Evolutionary conservation across 2,113 vertebrate genomes (phyloP).

Genomic region (Psephotus haematonotus): DNA sequence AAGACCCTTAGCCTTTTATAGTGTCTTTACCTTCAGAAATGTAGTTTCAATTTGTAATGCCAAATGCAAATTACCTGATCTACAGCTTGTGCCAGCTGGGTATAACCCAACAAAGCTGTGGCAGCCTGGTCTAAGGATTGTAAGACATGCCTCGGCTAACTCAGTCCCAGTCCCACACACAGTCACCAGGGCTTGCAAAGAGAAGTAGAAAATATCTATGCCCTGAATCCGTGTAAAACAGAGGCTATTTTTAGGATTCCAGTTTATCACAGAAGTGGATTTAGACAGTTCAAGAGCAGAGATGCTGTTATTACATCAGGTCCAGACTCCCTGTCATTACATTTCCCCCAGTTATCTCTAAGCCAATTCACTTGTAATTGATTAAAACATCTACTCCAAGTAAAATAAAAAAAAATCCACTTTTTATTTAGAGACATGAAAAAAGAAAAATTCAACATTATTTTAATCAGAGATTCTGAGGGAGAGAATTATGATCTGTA

Average conservation of each 20-base stretch:
- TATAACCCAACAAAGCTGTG: neutral
- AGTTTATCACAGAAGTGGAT: neutral
- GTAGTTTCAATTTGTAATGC: neutral
- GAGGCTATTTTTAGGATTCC: neutral
- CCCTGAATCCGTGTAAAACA: neutral
- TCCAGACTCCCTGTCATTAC: neutral
- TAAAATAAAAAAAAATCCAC: neutral
- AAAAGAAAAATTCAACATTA: neutral
- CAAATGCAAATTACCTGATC: neutral
- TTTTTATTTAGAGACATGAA: neutral
- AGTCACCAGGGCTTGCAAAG: neutral
- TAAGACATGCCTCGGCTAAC: neutral
- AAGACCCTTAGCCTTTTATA: neutral
- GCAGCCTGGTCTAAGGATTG: neutral
- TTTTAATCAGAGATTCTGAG: neutral
- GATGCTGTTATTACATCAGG: neutral
- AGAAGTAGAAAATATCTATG: neutral
- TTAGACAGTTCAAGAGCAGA: neutral
- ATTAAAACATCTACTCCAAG: neutral
- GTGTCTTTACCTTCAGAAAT: neutral
- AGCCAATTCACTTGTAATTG: neutral
- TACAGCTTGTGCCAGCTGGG: slow-evolving; percentile 27
- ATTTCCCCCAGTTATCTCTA: neutral
- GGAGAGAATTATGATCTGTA: neutral
- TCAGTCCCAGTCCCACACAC: neutral